phyloP scores from a whole-genome alignment of 2,888 invertebrate genomes.

The Scrobipalpa costella region DNA sequence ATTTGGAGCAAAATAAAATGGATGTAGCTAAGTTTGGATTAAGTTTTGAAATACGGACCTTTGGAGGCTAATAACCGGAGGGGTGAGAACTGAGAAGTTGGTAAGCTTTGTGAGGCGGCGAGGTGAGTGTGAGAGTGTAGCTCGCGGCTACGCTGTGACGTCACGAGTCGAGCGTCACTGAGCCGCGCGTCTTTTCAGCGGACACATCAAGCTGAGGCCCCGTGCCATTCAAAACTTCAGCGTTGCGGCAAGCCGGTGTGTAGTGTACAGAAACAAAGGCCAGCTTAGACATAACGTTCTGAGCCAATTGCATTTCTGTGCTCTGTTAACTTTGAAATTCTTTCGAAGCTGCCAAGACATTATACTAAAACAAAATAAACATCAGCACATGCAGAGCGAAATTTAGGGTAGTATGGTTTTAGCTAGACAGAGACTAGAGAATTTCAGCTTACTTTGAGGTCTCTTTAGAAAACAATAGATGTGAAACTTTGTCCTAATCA shows the following conservation, averaged over 20 bases:
- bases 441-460: slow-evolving; percentile 11
- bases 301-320: slow-evolving; percentile 34
- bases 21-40: slow-evolving; percentile 34
- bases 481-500: slow-evolving; percentile 42
- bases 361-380: background rate
- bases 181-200: slow-evolving; percentile 54
- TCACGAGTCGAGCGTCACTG: slow-evolving; percentile 37
- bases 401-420: slow-evolving; percentile 1
- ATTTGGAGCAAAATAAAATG: slow-evolving; percentile 31
- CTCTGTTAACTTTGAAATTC: slow-evolving; percentile 18
- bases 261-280: slow-evolving; percentile 47
- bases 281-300: slow-evolving; percentile 25
- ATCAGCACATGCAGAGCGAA: background rate
- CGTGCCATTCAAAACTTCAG: slow-evolving; percentile 54
- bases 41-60: slow-evolving; percentile 39
- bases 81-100: slow-evolving; percentile 37
- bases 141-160: slow-evolving; percentile 39
- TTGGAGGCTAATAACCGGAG: slow-evolving; percentile 42
- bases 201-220: slow-evolving; percentile 40
- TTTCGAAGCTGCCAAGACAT: slow-evolving; percentile 27
- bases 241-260: slow-evolving; percentile 26
- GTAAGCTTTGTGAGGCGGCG: slow-evolving; percentile 47
- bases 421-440: background rate
- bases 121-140: slow-evolving; percentile 53
- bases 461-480: slow-evolving; percentile 43